Evolutionary conservation across 2,113 vertebrate genomes (phyloP).

Genomic region (Catharus minimus): DNA sequence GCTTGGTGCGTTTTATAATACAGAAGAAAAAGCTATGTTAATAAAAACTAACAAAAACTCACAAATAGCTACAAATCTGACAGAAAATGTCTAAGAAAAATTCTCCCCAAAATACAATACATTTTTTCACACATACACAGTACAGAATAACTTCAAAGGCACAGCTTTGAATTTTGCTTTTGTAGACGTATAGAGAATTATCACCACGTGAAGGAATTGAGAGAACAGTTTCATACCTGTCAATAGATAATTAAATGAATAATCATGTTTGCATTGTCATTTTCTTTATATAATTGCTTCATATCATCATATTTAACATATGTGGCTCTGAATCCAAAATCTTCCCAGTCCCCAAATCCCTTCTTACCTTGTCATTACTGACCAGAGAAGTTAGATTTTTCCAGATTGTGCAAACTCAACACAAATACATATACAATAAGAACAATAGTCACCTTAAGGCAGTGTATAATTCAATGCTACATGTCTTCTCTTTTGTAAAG

Average conservation of each 20-base stretch:
- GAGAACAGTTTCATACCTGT: slow-evolving; percentile 65
- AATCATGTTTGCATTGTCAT: slow-evolving; percentile 52
- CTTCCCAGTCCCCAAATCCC: slow-evolving; percentile 53
- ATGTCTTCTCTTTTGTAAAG: slow-evolving; percentile 47
- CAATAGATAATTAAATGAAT: slow-evolving; percentile 51
- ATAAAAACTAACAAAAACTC: slow-evolving; percentile 86
- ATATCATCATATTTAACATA: slow-evolving; percentile 57
- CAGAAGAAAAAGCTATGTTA: slow-evolving; percentile 94
- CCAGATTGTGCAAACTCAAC: slow-evolving; percentile 76
- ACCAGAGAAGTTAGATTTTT: slow-evolving; percentile 50
- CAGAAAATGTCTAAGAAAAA: slow-evolving; percentile 83
- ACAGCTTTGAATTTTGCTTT: slow-evolving; percentile 79
- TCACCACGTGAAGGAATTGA: slow-evolving; percentile 64
- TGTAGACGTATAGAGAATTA: slow-evolving; percentile 72
- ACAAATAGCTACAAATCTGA: slow-evolving; percentile 89
- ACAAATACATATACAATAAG: slow-evolving; percentile 69
- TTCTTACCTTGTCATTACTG: slow-evolving; percentile 51
- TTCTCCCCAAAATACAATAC: slow-evolving; percentile 81
- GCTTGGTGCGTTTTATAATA: slow-evolving; percentile 94
- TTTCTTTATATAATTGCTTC: slow-evolving; percentile 56
- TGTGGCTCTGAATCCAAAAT: slow-evolving; percentile 42
- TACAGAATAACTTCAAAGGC: slow-evolving; percentile 82
- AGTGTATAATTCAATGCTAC: slow-evolving; percentile 66
- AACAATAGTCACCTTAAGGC: slow-evolving; percentile 77
- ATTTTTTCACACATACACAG: slow-evolving; percentile 79